Base-by-base conservation (phyloP, 64 coral and sea anemone genomes). In the Dendronephthya gigantea region DNA sequence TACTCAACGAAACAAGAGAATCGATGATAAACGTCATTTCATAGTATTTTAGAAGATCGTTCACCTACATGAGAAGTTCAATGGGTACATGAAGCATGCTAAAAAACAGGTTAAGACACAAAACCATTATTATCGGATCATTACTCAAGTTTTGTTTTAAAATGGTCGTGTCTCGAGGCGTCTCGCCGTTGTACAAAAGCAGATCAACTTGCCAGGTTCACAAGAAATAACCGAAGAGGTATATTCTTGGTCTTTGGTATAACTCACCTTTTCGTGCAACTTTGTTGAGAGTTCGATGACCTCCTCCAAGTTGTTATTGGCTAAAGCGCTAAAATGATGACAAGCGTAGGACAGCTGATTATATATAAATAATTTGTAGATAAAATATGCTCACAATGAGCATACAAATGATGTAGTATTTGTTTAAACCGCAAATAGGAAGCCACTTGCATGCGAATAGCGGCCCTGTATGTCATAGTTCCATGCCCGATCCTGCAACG, bases 11-110 rank as follows among this genome's bases (percentile, higher is more conserved):
- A 29, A 79, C 0, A 17, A 79, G 22, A 19, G 72, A 79, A 34
- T 79, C 32, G 16, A 79, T 79, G 10, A 79, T 79, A 39, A 79
- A 79, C 72, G 72, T 79, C 36, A 79, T 36, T 34, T 79, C 72
- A 79, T 39, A 79, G 32, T 79, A 79, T 2, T 35, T 79, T 10
- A 79, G 72, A 15, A 79, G 11, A 16, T 79, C 30, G 22, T 34
- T 17, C 27, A 39, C 72, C 72, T 79, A 79, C 12, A 74, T 12
- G 29, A 39, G 29, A 13, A 39, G 8, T 17, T 14, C 34, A 15
- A n/a, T n/a, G n/a, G n/a, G n/a, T n/a, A n/a, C n/a, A n/a, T n/a
- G n/a, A n/a, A n/a, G n/a, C n/a, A n/a, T n/a, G n/a, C n/a, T n/a
- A n/a, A n/a, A n/a, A n/a, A n/a, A n/a, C n/a, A n/a, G n/a, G n/a